Base-by-base conservation (phyloP, 1,140 invertebrate species). In the Eumeta japonica region DNA sequence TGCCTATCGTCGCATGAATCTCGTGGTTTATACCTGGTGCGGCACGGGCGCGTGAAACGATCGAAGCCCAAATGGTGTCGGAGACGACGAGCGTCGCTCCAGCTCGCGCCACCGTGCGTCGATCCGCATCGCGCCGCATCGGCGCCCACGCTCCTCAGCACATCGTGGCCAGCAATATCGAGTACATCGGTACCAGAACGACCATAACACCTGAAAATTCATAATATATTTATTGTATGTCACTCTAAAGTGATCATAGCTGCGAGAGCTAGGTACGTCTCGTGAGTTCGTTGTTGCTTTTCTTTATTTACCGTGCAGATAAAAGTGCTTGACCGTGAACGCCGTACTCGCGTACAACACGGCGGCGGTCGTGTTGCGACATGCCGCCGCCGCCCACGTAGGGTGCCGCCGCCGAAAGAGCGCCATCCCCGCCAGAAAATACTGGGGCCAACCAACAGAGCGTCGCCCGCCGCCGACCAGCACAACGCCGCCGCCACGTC, bases 391-490 rank as follows among this genome's bases (percentile, higher is more conserved):
- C 89, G 90, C 90, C 75, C 94, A 94, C 7, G 45, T 84, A 80
- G n/a, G 86, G 65, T 62, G 95, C 92, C 20, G 88, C 92, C 16
- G 88, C 63, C 1, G 82, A 88, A 76, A 95, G 95, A 48, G 88
- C 83, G 3, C 68, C 83, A 94, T 89, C 29, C 91, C 92, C 31
- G 81, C 76, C 28, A 85, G 75, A 63, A 95, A 92, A 47, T 83
- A 82, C 46, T 82, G 76, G 27, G 83, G 82, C 87, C 87, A 92
- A 92, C 82, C 35, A 96, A 79, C 38, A 90, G 75, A 10, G 84
- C 85, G 80, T 96, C 92, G 11, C 92, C 92, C 5, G 89, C 52
- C 49, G 84, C 86, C 30, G 89, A 93, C 56, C 92, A 88, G 33
- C 90, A 64, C 35, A 95, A 74, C 2, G 90, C 92, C 13, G 81